Percentiles rank a stretch among this genome's conserved stretches.
phyloP scores from a whole-genome alignment of 1,140 invertebrate genomes.

The Medauroidea extradentata region DNA sequence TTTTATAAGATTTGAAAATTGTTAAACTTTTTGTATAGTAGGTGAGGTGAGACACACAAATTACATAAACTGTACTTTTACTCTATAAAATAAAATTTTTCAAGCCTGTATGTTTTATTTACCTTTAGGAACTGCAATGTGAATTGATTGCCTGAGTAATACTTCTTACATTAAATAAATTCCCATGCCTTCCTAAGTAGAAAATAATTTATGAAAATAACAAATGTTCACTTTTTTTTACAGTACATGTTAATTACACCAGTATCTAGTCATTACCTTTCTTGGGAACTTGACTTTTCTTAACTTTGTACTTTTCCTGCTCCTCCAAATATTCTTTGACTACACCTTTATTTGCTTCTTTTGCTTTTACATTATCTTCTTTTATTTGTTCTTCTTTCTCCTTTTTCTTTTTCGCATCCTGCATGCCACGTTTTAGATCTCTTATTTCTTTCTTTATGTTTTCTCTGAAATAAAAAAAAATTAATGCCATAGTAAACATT shows the following conservation, averaged over 20 bases:
- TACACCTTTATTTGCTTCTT: slow-evolving; percentile 41
- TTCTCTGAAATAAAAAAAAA: slow-evolving; percentile 47
- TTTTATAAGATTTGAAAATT: no score
- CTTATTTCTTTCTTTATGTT: slow-evolving; percentile 73
- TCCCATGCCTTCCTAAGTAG: no score
- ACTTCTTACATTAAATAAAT: no score
- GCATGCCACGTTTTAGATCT: slow-evolving; percentile 63
- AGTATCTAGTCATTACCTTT: slow-evolving; percentile 51
- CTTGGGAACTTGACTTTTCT: slow-evolving; percentile 59
- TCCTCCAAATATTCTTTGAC: slow-evolving; percentile 70
- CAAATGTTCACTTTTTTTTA: no score
- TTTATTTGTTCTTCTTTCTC: slow-evolving; percentile 40
- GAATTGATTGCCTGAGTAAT: no score
- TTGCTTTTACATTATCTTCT: slow-evolving; percentile 27
- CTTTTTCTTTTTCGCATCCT: slow-evolving; percentile 57
- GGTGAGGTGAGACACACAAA: no score
- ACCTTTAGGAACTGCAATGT: no score
- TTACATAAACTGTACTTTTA: no score
- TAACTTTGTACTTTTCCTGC: slow-evolving; percentile 71
- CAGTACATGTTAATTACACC: background rate
- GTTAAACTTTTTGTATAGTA: no score
- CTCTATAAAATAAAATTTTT: no score
- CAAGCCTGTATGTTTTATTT: no score
- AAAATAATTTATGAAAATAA: no score
- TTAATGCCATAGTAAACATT: slow-evolving; percentile 16